Evolutionary conservation across 1,140 invertebrate genomes (phyloP).

Genomic region (Pinna nobilis): DNA sequence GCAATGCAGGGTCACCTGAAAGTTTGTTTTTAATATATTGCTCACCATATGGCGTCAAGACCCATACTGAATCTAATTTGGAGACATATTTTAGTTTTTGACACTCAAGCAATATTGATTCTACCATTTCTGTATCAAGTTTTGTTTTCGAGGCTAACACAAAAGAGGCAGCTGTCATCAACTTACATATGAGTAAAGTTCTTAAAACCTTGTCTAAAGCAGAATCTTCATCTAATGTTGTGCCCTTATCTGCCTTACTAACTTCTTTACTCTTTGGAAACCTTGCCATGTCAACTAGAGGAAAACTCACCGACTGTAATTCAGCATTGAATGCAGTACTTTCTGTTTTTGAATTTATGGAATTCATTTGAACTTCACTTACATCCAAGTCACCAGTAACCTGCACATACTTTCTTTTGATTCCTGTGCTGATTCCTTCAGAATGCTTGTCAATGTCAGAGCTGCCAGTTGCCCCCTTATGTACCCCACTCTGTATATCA

Average conservation of each 20-base stretch:
- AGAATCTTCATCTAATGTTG: background rate
- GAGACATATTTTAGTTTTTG: constrained; percentile 3
- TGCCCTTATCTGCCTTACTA: background rate
- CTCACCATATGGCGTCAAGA: constrained; percentile 8
- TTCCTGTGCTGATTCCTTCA: too few species aligned
- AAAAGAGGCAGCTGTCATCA: background rate
- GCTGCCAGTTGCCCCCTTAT: too few species aligned
- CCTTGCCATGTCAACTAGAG: background rate
- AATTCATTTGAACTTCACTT: too few species aligned
- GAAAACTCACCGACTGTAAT: too few species aligned
- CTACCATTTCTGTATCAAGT: background rate
- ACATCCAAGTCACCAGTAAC: too few species aligned
- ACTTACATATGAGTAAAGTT: background rate
- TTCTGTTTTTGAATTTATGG: too few species aligned
- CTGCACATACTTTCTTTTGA: too few species aligned
- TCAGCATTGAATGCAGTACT: too few species aligned
- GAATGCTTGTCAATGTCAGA: too few species aligned
- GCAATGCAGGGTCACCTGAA: background rate
- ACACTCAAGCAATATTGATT: constrained; percentile 1
- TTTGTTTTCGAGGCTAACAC: background rate
- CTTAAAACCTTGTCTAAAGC: background rate
- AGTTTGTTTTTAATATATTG: constrained; percentile 26
- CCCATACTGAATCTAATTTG: background rate
- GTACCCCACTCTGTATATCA: too few species aligned
- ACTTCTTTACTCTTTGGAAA: background rate